Conservation (phyloP, 2,888 invertebrate genomes). For the Drosophila mimica region DNA sequence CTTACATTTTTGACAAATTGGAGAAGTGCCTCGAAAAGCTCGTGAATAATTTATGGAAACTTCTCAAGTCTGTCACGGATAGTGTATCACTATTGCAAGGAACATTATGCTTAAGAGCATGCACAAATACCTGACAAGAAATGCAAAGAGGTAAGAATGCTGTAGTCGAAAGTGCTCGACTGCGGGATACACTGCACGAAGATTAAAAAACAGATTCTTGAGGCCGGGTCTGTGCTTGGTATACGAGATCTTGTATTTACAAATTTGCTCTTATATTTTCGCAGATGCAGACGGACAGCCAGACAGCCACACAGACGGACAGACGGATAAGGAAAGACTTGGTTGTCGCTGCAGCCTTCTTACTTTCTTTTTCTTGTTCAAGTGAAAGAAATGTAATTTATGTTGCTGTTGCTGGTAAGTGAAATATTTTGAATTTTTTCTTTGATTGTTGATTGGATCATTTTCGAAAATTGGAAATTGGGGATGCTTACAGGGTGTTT, state of each 20-base stretch:
- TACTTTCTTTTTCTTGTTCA: neutral
- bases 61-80: conserved; percentile 10
- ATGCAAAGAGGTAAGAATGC: neutral
- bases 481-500: neutral
- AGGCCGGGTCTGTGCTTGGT: no score
- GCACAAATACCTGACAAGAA: neutral
- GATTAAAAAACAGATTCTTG: neutral
- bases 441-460: neutral
- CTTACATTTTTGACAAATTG: neutral
- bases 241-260: no score
- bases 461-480: neutral
- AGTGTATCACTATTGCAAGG: neutral
- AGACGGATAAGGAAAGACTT: neutral
- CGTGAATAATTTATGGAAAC: conserved; percentile 18
- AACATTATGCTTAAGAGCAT: neutral
- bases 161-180: neutral
- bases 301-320: neutral
- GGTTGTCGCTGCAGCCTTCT: neutral
- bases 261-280: no score
- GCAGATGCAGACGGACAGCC: neutral
- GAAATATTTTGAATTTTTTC: neutral
- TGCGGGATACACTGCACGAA: neutral
- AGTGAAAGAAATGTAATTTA: neutral
- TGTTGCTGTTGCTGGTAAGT: neutral
- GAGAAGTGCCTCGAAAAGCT: neutral